phyloP scores from a whole-genome alignment of 2,888 invertebrate species.

The Eurytoma adleriae region DNA sequence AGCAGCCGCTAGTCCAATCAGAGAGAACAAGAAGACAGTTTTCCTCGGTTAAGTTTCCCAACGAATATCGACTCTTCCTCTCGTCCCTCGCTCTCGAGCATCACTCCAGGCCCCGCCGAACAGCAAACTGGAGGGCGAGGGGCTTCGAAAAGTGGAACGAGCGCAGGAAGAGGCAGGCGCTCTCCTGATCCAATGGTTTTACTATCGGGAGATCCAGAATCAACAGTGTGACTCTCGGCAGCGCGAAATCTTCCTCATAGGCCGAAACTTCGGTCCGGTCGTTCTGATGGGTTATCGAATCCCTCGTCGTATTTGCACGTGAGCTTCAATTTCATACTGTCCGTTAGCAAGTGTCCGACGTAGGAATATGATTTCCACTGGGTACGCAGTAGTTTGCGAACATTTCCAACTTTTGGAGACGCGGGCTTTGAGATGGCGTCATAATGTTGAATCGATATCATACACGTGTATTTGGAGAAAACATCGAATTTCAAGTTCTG shows the following conservation, averaged over 20 bases:
- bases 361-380: neutral
- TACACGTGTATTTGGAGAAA: neutral
- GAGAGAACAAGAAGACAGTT: conserved; percentile 50
- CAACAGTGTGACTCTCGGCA: conserved; percentile 11
- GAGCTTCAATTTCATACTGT: neutral
- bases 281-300: conserved; percentile 44
- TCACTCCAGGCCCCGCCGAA: conserved; percentile 21
- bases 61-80: conserved; percentile 42
- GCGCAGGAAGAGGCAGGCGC: neutral
- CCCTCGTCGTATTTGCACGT: neutral
- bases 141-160: conserved; percentile 25
- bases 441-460: neutral
- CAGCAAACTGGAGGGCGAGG: conserved; percentile 13
- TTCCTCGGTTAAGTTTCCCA: conserved; percentile 45
- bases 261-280: neutral
- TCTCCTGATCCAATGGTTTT: conserved; percentile 28
- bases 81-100: conserved; percentile 14
- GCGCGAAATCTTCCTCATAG: neutral
- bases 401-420: neutral
- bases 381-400: neutral
- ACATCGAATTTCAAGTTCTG: neutral
- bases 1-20: conserved; percentile 42
- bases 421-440: neutral
- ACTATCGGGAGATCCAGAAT: conserved; percentile 33
- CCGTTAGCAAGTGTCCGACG: conserved; percentile 6